phyloP scores from a whole-genome alignment of 2,888 invertebrate genomes.

The Aleiodes leptofemur region DNA sequence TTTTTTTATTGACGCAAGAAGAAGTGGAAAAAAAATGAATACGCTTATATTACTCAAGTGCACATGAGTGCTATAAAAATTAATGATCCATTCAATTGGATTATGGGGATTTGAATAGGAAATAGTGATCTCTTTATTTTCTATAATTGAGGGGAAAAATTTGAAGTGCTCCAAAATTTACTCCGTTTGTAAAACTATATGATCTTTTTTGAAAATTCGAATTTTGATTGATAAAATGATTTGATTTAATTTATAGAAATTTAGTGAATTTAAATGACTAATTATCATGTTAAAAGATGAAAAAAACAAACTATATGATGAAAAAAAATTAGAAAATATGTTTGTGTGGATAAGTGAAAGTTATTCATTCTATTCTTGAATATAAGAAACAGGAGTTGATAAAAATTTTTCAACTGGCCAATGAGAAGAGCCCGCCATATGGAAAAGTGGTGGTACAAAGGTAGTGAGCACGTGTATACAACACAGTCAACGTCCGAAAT shows the following conservation, averaged over 20 bases:
- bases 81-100: too few species aligned
- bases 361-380: neutral
- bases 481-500: slow-evolving; percentile 31
- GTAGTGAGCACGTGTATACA: slow-evolving; percentile 21
- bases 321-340: slow-evolving; percentile 12
- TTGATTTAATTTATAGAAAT: neutral
- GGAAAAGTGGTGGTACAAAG: slow-evolving; percentile 27
- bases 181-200: neutral
- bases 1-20: neutral
- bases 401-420: neutral
- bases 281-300: neutral
- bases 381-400: neutral
- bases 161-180: neutral
- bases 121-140: too few species aligned
- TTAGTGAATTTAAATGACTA: neutral
- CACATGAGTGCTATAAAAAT: too few species aligned
- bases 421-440: slow-evolving; percentile 11
- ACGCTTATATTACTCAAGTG: too few species aligned
- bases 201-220: neutral
- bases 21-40: neutral
- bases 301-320: neutral
- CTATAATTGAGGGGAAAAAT: neutral
- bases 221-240: neutral
- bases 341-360: neutral
- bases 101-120: too few species aligned